Evolutionary conservation across 2,888 invertebrate genomes (phyloP).

Genomic region (Amblyjoppa proteus): DNA sequence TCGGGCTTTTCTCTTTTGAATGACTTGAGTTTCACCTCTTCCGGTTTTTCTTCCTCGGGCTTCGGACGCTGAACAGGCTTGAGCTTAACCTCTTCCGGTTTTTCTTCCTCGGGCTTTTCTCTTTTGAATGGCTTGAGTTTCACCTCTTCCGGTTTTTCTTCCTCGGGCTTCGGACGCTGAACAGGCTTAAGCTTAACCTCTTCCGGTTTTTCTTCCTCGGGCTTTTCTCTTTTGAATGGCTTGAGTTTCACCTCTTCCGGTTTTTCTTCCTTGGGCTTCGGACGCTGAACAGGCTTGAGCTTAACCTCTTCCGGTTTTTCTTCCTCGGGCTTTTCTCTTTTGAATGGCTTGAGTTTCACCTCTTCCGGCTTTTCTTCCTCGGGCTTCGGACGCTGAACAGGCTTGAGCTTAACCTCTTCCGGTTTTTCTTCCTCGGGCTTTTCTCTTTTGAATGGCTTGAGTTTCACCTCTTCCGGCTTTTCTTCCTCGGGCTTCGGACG

Average conservation of each 20-base stretch:
- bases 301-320: conserved; percentile 67
- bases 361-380: conserved; percentile 61
- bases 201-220: too few species aligned
- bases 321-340: conserved; percentile 68
- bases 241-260: conserved; percentile 68
- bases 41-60: conserved; percentile 70
- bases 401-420: conserved; percentile 79
- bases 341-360: conserved; percentile 68
- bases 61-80: too few species aligned
- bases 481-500: conserved; percentile 75
- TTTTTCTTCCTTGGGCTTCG: conserved; percentile 66
- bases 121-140: conserved; percentile 70
- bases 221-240: too few species aligned
- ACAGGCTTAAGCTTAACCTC: too few species aligned
- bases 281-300: conserved; percentile 54
- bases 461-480: conserved; percentile 71
- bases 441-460: conserved; percentile 37
- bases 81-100: conserved; percentile 69
- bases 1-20: too few species aligned
- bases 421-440: conserved; percentile 71
- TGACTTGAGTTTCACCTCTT: conserved; percentile 78
- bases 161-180: too few species aligned
- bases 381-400: too few species aligned
- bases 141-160: too few species aligned
- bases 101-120: conserved; percentile 83